Conservation (phyloP, 2,888 invertebrate species). For the Philonicus albiceps region DNA sequence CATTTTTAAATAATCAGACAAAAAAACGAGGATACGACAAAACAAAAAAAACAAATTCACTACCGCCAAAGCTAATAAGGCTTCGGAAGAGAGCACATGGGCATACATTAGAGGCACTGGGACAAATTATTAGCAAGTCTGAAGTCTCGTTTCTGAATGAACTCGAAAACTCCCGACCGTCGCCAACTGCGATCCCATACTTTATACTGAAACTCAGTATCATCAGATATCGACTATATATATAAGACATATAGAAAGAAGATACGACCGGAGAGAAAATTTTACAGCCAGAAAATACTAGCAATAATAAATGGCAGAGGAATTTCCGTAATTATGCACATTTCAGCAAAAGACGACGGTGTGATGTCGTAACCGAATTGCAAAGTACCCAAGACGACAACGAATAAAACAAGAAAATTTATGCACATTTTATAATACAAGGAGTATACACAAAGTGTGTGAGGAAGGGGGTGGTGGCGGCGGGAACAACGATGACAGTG, state of each 20-base stretch:
- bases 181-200: background rate
- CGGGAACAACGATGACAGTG: background rate
- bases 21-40: background rate
- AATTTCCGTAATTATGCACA: conserved; percentile 18
- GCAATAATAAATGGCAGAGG: background rate
- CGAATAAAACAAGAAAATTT: background rate
- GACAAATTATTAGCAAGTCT: conserved; percentile 8
- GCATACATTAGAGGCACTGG: conserved; percentile 13
- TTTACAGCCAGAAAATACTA: background rate
- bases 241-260: background rate
- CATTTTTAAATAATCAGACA: background rate
- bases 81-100: conserved; percentile 4
- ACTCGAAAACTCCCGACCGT: background rate
- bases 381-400: background rate
- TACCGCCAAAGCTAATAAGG: background rate
- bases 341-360: background rate
- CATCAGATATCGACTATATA: background rate
- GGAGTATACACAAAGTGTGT: background rate
- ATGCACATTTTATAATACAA: conserved; percentile 10
- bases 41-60: background rate
- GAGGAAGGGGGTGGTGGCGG: background rate
- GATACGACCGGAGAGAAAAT: background rate
- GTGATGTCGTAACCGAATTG: conserved; percentile 12
- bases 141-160: background rate
- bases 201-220: background rate